Percentiles rank a stretch among this genome's conserved stretches.
Conservation (phyloP, 1,140 invertebrate genomes). For the Lordiphosa collinella region DNA sequence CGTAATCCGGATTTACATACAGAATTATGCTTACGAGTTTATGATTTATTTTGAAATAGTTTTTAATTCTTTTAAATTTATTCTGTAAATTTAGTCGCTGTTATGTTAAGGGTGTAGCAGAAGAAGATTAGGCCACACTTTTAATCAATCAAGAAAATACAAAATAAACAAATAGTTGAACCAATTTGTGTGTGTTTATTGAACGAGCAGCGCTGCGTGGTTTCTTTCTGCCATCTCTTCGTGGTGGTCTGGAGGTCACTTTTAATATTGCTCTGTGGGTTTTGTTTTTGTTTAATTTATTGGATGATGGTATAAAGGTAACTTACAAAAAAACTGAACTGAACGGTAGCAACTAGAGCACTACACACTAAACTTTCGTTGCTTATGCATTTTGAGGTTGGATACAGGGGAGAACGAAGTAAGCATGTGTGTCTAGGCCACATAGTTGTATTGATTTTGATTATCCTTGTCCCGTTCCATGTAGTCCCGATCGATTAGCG, state of each 20-base stretch:
- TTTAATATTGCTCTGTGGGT: slow-evolving; percentile 19
- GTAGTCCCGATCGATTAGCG: slow-evolving; percentile 98
- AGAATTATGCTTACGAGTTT: slow-evolving; percentile 49
- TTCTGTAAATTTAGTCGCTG: slow-evolving; percentile 41
- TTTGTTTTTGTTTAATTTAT: slow-evolving; percentile 36
- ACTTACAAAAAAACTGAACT: slow-evolving; percentile 48
- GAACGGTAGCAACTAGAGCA: slow-evolving; percentile 33
- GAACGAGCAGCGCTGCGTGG: neutral
- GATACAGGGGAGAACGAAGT: slow-evolving; percentile 16
- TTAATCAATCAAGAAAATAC: slow-evolving; percentile 5
- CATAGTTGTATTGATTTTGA: slow-evolving; percentile 98
- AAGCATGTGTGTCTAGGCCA: slow-evolving; percentile 85
- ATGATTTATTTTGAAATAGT: slow-evolving; percentile 4
- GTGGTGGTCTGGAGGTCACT: neutral
- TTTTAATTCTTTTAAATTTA: slow-evolving; percentile 62
- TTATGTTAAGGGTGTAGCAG: neutral
- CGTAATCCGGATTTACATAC: slow-evolving; percentile 59
- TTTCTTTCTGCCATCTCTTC: neutral
- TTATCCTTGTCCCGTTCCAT: slow-evolving; percentile 99
- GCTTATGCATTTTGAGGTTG: slow-evolving; percentile 19
- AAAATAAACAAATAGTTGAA: slow-evolving; percentile 28
- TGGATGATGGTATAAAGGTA: slow-evolving; percentile 53
- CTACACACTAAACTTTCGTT: slow-evolving; percentile 28
- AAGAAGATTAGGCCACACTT: slow-evolving; percentile 16
- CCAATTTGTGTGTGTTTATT: neutral